Evolutionary conservation across 1,140 invertebrate species (phyloP), one percentile per base, ranked within the genome.

Genomic region (Rhyacophila brunnea): DNA sequence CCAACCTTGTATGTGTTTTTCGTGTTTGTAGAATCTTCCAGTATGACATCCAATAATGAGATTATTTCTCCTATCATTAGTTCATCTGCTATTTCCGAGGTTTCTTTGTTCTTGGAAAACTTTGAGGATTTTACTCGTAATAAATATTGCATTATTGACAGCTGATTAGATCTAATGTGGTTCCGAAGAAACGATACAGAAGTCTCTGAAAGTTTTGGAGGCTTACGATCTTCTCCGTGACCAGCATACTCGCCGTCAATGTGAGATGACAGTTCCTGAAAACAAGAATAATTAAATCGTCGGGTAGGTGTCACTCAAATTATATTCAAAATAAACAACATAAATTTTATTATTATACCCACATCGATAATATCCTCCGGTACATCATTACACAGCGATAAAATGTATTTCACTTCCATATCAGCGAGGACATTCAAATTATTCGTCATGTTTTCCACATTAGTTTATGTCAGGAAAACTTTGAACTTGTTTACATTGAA

Each of bases 301-400:
- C n/a, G n/a, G n/a, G n/a, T n/a, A n/a, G n/a, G n/a, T n/a, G n/a
- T n/a, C n/a, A n/a, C n/a, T n/a, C n/a, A n/a, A n/a, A n/a, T n/a
- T n/a, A n/a, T n/a, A n/a, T n/a, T n/a, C n/a, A n/a, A n/a, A n/a
- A n/a, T n/a, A n/a, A n/a, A n/a, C n/a, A n/a, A n/a, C n/a, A n/a
- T n/a, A n/a, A n/a, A n/a, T n/a, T n/a, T n/a, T n/a, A n/a, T n/a
- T n/a, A n/a, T n/a, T 13, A 23, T 5, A 13, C 17, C 13, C 28
- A 62, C 60, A n/a, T 62, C 60, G 2, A 38, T 36, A 43, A 62
- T 47, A 18, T 62, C 60, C n/a, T 62, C 60, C 6, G 48, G 32
- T 13, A 40, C 47, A 44, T 40, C 36, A 20, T 54, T 23, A 23
- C 54, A 58, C 13, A 62, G 17, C 6, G 60, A 62, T 23, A 62